Conservation (phyloP, 1,140 invertebrate species). For the Zaprionus camerounensis region DNA sequence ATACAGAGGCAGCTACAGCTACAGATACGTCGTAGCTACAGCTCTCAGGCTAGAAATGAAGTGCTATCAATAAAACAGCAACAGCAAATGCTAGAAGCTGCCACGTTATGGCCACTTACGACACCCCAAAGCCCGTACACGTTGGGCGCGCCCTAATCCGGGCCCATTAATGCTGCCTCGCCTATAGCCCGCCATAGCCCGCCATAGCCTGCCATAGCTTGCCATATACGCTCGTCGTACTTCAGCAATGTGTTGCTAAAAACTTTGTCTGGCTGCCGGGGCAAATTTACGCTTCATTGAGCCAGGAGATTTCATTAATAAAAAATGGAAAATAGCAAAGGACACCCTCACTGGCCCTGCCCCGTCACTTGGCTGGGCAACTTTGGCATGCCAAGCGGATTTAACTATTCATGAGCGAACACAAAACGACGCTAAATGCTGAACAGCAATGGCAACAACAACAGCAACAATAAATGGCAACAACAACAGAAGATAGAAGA, state of each 20-base stretch:
- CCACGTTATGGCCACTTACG: slow-evolving; percentile 55
- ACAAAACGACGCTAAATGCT: slow-evolving; percentile 58
- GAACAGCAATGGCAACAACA: slow-evolving; percentile 18
- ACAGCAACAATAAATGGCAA: slow-evolving; percentile 1
- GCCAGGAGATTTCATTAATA: slow-evolving; percentile 82
- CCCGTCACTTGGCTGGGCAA: not conserved
- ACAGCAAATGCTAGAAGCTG: slow-evolving; percentile 21
- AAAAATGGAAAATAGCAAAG: slow-evolving; percentile 73
- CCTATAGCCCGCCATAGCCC: not conserved
- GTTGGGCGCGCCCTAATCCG: slow-evolving; percentile 51
- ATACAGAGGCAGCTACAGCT: slow-evolving; percentile 20
- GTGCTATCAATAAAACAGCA: slow-evolving; percentile 58
- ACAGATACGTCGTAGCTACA: not conserved
- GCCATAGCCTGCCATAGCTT: not conserved
- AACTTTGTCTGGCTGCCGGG: slow-evolving; percentile 54
- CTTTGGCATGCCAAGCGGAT: slow-evolving; percentile 49
- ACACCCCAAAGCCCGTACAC: slow-evolving; percentile 44
- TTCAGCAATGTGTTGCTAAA: slow-evolving; percentile 17
- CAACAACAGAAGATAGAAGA: slow-evolving; percentile 8
- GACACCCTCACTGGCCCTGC: not conserved
- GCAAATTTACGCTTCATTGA: slow-evolving; percentile 78
- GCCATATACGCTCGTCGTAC: not conserved
- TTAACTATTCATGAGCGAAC: slow-evolving; percentile 77
- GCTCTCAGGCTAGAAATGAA: slow-evolving; percentile 45
- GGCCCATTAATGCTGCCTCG: slow-evolving; percentile 56